Base-by-base conservation (phyloP, 2,888 invertebrate genomes). In the Teleogryllus oceanicus region DNA sequence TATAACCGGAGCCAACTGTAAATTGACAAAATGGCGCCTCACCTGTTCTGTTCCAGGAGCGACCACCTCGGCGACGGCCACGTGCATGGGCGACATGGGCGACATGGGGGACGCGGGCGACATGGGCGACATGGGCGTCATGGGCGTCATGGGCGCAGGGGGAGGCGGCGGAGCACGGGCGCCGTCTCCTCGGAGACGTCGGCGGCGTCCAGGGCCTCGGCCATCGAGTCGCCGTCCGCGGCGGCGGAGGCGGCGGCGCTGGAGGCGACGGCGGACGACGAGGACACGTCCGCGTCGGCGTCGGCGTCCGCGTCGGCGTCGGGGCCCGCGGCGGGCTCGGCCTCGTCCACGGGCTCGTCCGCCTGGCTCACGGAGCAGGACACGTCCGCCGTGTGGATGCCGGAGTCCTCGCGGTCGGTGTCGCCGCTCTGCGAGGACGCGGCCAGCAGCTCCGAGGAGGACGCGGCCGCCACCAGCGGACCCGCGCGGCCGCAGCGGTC, bases 351-450 rank as follows among this genome's bases (percentile, higher is more conserved):
- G 24, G 92, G 91, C 84, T 94, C 93, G 85, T 94, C 94, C 78
- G 93, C 92, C 84, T 94, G 94, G 84, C 91, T 91, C 37, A 91
- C 91, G 50, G 91, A 92, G 84, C 93, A 93, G 24, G 93, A 94
- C 80, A 93, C 94, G 85, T 94, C 92, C 3, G 94, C 94, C 10
- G 94, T 92, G 84, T 94, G 94, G 82, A 94, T 93, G 3, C 93
- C 94, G 82, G 93, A 93, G 85, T 95, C 94, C 87, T 95, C 94
- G 75, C 92, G 90, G 86, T 92, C 93, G 76, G 91, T 92, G 83
- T 92, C 90, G 82, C 90, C 90, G 81, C 89, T 85, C 80, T 85
- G 83, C 13, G 88, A 88, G 76, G 87, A 86, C 89, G 77, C 90
- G n/a, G 78, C 90, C 83, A 92, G 89, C 85, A 92, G 88, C 84